phyloP scores from a whole-genome alignment of 2,888 invertebrate species.

The Hirtodrosophila trivittata region DNA sequence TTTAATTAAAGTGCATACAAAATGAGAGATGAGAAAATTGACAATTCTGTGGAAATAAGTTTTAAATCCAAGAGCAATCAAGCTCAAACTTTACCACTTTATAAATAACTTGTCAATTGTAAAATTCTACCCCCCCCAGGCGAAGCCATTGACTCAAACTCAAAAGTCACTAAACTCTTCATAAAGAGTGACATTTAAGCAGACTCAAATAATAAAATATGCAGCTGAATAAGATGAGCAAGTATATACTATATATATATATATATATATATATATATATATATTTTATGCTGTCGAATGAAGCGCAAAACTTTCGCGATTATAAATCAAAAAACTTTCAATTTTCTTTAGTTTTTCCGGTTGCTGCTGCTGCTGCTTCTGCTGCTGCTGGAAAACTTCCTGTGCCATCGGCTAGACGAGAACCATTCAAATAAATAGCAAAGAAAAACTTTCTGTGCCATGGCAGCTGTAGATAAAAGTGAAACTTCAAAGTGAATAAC shows the following conservation, averaged over 20 bases:
- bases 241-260: neutral
- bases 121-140: constrained; percentile 1
- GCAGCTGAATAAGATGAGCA: constrained; percentile 1
- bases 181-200: constrained; percentile 24
- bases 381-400: constrained; percentile 39
- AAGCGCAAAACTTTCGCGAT: constrained; percentile 63
- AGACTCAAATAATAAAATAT: constrained; percentile 15
- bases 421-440: constrained; percentile 34
- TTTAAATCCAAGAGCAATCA: too few species aligned
- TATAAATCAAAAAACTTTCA: constrained; percentile 70
- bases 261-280: neutral
- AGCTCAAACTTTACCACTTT: constrained; percentile 4
- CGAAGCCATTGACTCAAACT: constrained; percentile 6
- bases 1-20: too few species aligned
- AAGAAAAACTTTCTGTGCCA: constrained; percentile 37
- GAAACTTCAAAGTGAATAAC: constrained; percentile 54
- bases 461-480: constrained; percentile 51
- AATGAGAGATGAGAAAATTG: too few species aligned
- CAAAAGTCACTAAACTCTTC: constrained; percentile 23
- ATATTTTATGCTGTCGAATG: constrained; percentile 37
- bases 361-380: constrained; percentile 19
- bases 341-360: constrained; percentile 55
- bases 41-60: too few species aligned
- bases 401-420: constrained; percentile 61
- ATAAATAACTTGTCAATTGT: constrained; percentile 45